A percentile compares a stretch with the other conserved stretches of the same genome.
These are phyloP conservation scores for Coendou prehensilis DNA, from an alignment of 2,797 vertebrate genomes.

Conservation along the genomic window DNA sequence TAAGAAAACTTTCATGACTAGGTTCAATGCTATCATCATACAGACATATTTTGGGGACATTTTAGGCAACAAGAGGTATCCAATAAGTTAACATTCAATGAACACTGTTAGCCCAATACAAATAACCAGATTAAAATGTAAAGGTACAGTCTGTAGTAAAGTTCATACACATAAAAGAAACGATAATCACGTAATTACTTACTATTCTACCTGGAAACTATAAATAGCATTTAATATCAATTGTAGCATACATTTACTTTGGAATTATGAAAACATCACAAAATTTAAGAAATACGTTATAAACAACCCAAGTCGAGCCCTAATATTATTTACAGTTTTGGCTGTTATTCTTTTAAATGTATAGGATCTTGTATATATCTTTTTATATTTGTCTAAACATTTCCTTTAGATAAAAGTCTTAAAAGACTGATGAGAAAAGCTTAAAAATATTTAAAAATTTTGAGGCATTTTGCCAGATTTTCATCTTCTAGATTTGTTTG, in stretches of 20 bases:
- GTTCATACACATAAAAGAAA: neutral
- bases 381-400: slow-evolving; percentile 10
- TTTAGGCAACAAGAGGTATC: neutral
- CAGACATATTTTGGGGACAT: neutral
- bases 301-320: neutral
- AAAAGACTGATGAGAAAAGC: neutral
- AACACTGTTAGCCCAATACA: neutral
- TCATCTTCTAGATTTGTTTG: slow-evolving; percentile 4
- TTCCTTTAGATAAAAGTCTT: neutral
- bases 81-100: neutral
- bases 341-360: neutral
- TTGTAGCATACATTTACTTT: neutral
- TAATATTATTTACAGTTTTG: neutral
- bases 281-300: slow-evolving; percentile 3
- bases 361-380: neutral
- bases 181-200: neutral
- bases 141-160: neutral
- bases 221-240: neutral
- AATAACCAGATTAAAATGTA: neutral
- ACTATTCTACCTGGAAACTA: neutral
- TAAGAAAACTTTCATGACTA: neutral
- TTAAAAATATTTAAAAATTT: slow-evolving; percentile 6
- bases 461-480: neutral
- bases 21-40: neutral
- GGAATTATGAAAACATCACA: slow-evolving; percentile 29